Percentiles rank a stretch among this genome's conserved stretches.
Evolutionary conservation across 2,113 vertebrate genomes (phyloP).

Genomic region (Nyctibius bracteatus): DNA sequence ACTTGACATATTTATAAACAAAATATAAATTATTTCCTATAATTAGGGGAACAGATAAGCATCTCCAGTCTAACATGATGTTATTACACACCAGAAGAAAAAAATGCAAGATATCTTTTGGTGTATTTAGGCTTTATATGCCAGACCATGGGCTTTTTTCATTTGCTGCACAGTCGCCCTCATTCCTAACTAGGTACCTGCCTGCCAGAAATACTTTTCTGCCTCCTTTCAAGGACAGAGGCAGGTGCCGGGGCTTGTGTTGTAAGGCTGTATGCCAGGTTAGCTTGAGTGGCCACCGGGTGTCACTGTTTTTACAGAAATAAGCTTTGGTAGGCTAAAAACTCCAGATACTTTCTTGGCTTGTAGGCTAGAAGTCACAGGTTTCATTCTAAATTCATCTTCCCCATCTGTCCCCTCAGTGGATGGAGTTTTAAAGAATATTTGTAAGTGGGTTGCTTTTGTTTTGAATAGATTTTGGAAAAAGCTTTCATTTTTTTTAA

Average conservation of each 20-base stretch:
- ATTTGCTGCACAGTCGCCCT: background rate
- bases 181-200: background rate
- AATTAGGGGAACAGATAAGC: conserved; percentile 26
- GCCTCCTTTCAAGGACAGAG: background rate
- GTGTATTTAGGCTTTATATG: background rate
- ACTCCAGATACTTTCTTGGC: accelerated
- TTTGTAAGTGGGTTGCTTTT: background rate
- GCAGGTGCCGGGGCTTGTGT: accelerated
- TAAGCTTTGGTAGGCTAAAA: background rate
- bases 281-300: background rate
- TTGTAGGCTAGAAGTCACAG: background rate
- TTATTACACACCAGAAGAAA: background rate
- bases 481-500: background rate
- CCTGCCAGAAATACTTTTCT: background rate
- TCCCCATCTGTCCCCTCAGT: background rate
- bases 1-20: conserved; percentile 62
- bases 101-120: background rate
- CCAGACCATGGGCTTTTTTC: accelerated
- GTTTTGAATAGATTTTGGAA: background rate
- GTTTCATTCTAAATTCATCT: background rate
- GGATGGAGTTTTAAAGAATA: background rate
- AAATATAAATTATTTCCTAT: conserved; percentile 56
- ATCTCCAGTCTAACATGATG: background rate
- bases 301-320: conserved; percentile 36
- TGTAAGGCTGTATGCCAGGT: accelerated